phyloP scores from a whole-genome alignment of 2,797 vertebrate genomes.

The Carapus acus region DNA sequence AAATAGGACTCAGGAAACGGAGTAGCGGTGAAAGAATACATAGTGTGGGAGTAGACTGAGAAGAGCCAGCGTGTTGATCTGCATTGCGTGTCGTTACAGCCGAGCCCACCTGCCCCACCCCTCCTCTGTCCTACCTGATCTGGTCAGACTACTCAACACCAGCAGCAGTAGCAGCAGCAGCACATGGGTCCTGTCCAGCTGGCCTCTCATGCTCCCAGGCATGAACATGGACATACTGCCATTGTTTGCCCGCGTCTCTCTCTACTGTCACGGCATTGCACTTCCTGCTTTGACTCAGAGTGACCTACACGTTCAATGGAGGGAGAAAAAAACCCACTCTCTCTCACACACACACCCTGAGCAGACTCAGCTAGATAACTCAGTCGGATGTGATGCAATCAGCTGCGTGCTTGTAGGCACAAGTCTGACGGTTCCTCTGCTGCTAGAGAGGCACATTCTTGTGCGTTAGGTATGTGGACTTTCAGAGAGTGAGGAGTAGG shows the following conservation, averaged over 20 bases:
- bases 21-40: neutral
- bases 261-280: constrained; percentile 65
- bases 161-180: constrained; percentile 52
- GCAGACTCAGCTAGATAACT: constrained; percentile 51
- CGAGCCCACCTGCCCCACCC: neutral
- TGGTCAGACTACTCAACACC: constrained; percentile 42
- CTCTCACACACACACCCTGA: constrained; percentile 53
- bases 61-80: no score
- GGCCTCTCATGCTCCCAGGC: constrained; percentile 59
- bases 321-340: constrained; percentile 16
- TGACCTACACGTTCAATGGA: constrained; percentile 52
- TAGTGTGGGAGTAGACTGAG: constrained; percentile 20
- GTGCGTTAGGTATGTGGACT: constrained; percentile 57
- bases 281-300: constrained; percentile 72
- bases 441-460: constrained; percentile 65
- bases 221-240: constrained; percentile 57
- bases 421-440: constrained; percentile 61
- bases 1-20: neutral
- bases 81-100: neutral
- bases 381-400: constrained; percentile 75
- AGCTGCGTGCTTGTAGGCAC: constrained; percentile 70
- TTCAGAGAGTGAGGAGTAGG: no score
- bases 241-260: constrained; percentile 57
- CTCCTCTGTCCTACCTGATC: constrained; percentile 58
- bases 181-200: constrained; percentile 41